Evolutionary conservation across 2,888 invertebrate genomes (phyloP).

Genomic region (Scaptomyza tumidula): DNA sequence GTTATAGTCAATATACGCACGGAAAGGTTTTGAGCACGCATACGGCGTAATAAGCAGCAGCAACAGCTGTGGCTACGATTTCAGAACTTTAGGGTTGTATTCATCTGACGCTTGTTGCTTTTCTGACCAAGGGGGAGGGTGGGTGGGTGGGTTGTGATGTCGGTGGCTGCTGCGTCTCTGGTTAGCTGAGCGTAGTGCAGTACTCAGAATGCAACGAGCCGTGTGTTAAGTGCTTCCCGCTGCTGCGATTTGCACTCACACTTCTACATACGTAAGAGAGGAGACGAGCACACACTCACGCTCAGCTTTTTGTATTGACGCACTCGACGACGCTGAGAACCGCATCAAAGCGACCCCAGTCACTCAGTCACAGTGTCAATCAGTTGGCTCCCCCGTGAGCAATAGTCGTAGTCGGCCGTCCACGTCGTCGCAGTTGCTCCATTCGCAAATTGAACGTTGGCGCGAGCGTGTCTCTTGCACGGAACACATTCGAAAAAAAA

Average conservation of each 20-base stretch:
- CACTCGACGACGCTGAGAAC: conserved; percentile 53
- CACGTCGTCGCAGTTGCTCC: conserved; percentile 33
- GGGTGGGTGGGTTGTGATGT: not conserved
- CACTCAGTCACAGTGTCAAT: conserved; percentile 2
- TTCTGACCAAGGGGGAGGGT: not conserved
- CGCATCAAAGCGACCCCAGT: conserved; percentile 37
- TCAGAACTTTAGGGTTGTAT: conserved; percentile 18
- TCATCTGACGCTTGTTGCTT: not conserved
- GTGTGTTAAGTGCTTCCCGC: conserved; percentile 54
- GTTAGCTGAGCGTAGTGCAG: conserved; percentile 48
- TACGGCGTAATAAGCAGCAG: conserved; percentile 52
- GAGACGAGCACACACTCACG: conserved; percentile 32
- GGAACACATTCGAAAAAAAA: conserved; percentile 12
- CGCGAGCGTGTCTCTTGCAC: conserved; percentile 49
- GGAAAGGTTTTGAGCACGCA: conserved; percentile 9
- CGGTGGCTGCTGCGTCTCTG: conserved; percentile 18
- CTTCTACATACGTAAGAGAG: conserved; percentile 23
- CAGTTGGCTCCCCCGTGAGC: conserved; percentile 16
- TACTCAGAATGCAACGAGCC: conserved; percentile 65
- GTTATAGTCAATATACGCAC: conserved; percentile 9
- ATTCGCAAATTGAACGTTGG: conserved; percentile 59
- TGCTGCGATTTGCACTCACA: conserved; percentile 48
- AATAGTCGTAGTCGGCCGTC: conserved; percentile 23
- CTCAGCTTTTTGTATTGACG: conserved; percentile 71
- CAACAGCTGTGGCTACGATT: conserved; percentile 63